Percentiles rank a stretch among this genome's conserved stretches.
Evolutionary conservation across 1,140 invertebrate species (phyloP).

Genomic region (Eurosta solidaginis): DNA sequence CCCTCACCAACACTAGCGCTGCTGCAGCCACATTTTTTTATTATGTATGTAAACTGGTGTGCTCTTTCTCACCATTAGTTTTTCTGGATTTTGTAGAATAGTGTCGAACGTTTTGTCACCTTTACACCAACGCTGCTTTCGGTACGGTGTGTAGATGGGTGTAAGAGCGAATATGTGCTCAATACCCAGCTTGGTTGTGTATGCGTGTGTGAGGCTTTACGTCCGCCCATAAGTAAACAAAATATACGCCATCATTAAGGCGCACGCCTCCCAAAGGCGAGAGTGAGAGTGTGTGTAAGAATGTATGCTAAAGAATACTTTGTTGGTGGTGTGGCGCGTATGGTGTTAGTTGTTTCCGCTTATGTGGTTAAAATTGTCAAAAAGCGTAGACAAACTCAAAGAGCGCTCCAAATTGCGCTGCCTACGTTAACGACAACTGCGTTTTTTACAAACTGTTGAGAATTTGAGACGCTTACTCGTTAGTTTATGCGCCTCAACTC

Average conservation of each 20-base stretch:
- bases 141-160: neutral
- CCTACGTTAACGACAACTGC: neutral
- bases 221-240: constrained; percentile 17
- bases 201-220: neutral
- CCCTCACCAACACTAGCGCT: neutral
- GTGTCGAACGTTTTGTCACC: neutral
- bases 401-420: neutral
- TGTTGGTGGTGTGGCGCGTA: neutral
- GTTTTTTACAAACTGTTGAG: neutral
- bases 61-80: neutral
- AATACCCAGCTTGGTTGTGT: neutral
- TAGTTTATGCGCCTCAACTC: neutral
- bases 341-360: neutral
- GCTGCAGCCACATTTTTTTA: neutral
- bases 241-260: neutral
- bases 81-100: too few species aligned
- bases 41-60: neutral
- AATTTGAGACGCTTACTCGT: constrained; percentile 9
- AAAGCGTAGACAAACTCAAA: neutral
- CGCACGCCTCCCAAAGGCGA: neutral
- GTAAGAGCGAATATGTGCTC: neutral
- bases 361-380: constrained; percentile 19
- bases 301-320: too few species aligned
- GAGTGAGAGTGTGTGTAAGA: neutral
- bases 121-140: neutral